phyloP scores from a whole-genome alignment of 2,888 invertebrate species.

The Dysmachus trigonus region DNA sequence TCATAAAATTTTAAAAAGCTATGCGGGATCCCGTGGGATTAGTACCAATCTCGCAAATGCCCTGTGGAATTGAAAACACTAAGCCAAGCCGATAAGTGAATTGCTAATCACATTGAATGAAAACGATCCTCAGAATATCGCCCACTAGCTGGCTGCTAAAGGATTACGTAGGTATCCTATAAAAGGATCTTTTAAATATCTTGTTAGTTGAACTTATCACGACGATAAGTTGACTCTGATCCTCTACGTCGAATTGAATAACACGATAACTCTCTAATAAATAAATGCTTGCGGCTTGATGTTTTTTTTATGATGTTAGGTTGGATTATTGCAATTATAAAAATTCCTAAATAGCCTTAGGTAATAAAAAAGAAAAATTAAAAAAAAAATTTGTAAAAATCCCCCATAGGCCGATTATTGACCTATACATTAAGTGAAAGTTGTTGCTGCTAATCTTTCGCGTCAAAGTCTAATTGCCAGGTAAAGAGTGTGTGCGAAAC shows the following conservation, averaged over 20 bases:
- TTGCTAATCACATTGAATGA: background rate
- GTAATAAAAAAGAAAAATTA: background rate
- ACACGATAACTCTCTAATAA: background rate
- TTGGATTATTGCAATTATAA: background rate
- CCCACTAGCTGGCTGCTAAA: background rate
- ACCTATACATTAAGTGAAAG: constrained; percentile 20
- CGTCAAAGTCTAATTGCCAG: constrained; percentile 9
- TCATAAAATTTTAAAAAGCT: too few species aligned
- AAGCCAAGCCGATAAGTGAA: too few species aligned
- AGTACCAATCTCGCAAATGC: too few species aligned
- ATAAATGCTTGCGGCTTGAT: background rate
- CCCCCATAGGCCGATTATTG: background rate
- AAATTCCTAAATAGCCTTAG: background rate
- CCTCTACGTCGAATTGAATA: background rate
- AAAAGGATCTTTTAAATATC: background rate
- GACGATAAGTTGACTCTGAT: background rate
- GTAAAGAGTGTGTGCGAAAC: background rate
- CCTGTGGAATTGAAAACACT: too few species aligned
- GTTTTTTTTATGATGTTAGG: background rate
- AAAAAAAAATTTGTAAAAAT: too few species aligned
- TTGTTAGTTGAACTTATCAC: background rate
- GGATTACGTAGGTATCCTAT: background rate
- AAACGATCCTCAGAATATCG: background rate
- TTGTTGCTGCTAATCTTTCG: background rate
- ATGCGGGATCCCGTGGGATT: too few species aligned